Percentiles rank a stretch among this genome's conserved stretches.
These are phyloP conservation scores for Poecilobothrus nobilitatus DNA, from an alignment of 2,888 invertebrate genomes.

Conservation along the genomic window DNA sequence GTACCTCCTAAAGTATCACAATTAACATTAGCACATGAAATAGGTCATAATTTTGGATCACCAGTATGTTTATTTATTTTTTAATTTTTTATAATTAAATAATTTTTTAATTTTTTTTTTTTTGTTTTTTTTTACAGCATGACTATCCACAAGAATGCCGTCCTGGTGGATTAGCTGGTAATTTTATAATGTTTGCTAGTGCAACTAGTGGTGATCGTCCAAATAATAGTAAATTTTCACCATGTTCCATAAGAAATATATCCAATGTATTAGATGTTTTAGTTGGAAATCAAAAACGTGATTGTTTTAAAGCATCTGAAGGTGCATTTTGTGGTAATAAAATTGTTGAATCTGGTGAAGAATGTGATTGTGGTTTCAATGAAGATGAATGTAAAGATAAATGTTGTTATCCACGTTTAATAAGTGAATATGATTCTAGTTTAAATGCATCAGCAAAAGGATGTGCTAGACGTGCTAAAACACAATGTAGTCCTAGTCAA, in stretches of 20 bases:
- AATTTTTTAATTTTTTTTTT: no score
- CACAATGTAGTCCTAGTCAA: constrained; percentile 85
- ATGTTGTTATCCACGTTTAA: constrained; percentile 86
- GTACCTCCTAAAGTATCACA: constrained; percentile 98
- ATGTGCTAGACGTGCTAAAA: constrained; percentile 66
- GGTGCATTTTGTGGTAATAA: constrained; percentile 99
- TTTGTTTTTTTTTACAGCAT: constrained; percentile 55
- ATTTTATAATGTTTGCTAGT: constrained; percentile 99
- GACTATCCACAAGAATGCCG: constrained; percentile 87
- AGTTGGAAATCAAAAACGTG: constrained; percentile 79
- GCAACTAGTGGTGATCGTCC: constrained; percentile 97
- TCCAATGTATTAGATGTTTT: constrained; percentile 90
- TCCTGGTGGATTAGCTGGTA: constrained; percentile 85
- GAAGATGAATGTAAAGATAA: constrained; percentile 82
- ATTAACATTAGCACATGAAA: constrained; percentile 94
- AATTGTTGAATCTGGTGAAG: constrained; percentile 94
- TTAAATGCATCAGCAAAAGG: constrained; percentile 65
- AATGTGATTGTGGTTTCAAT: constrained; percentile 95
- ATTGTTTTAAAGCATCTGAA: constrained; percentile 85
- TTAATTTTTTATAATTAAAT: neutral
- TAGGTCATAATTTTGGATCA: constrained; percentile 98
- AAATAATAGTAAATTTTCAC: constrained; percentile 95
- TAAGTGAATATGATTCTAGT: constrained; percentile 60
- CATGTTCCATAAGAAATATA: constrained; percentile 90
- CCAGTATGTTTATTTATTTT: constrained; percentile 57